Evolutionary conservation across 2,888 invertebrate genomes (phyloP), one percentile per base, ranked within the genome.

Genomic region (Nezara viridula): DNA sequence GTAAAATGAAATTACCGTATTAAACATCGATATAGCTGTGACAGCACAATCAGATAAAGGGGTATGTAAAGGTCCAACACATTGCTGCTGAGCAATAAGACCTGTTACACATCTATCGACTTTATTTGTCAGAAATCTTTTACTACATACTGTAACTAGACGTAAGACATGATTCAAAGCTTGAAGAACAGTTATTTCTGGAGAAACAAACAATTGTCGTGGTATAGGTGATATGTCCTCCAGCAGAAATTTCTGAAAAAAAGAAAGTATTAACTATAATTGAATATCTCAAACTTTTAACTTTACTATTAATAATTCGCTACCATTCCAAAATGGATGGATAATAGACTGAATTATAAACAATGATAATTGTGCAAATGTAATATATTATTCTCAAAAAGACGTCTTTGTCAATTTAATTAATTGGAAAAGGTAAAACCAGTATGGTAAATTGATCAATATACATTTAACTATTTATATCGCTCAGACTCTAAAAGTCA

Each of bases 101-200:
- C 99, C 99, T 3, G 98, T 96, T 16, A 99, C 99, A 92, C 98
- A 98, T 77, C 99, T 95, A 93, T 97, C 97, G 27, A 98, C 98
- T 95, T 99, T 99, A 92, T 97, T 99, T 0, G 98, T 99, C 77
- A 99, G 94, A 92, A 97, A 99, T 91, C 99, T 94, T 93, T 99
- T 99, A 93, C 98, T 98, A 86, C 96, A 97, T 10, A 99, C 98
- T 2, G 98, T 95, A 0, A 99, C 97, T 40, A 99, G 94, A 91
- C 97, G 94, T 85, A 99, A 93, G 0, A 99, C 98, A 91, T 96
- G 94, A 89, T 96, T 94, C 16, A 98, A 93, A 0, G 96, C 96
- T 89, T 95, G 95, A 90, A 94, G 93, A 0, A 97, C 95, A 0
- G 94, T 95, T 16, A 96, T 91, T 88, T 92, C 91, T 4, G 93